phyloP scores from a whole-genome alignment of 2,113 vertebrate species.

The Pelecanus crispus region DNA sequence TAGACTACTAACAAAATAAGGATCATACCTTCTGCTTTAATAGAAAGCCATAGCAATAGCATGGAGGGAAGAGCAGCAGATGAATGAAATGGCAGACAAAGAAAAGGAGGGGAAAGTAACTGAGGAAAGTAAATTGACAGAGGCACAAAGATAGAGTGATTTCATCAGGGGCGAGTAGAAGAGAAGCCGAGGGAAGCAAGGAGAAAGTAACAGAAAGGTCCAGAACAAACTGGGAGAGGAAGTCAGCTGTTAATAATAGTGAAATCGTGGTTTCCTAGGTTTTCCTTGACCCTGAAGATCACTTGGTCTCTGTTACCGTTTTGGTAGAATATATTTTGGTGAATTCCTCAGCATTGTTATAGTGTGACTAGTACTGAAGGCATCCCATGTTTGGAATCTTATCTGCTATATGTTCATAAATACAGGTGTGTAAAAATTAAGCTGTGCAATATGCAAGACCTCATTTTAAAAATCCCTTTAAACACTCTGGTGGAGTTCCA shows the following conservation, averaged over 20 bases:
- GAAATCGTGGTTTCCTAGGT: not conserved
- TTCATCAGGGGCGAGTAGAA: not conserved
- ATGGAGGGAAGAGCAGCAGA: not conserved
- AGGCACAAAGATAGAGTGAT: not conserved
- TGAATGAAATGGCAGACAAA: not conserved
- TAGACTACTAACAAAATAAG: not conserved
- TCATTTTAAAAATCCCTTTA: not conserved
- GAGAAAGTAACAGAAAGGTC: not conserved
- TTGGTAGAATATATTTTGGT: not conserved
- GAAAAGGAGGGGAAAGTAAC: not conserved
- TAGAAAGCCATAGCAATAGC: not conserved
- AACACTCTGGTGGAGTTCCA: not conserved
- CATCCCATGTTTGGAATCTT: not conserved
- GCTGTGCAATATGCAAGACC: not conserved
- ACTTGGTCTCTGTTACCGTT: not conserved
- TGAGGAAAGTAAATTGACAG: not conserved
- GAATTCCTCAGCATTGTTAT: not conserved
- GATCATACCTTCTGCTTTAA: not conserved
- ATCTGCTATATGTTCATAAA: not conserved
- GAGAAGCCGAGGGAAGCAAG: not conserved
- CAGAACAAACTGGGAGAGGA: not conserved
- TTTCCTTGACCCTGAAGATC: not conserved
- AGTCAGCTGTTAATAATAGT: not conserved
- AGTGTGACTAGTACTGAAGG: not conserved
- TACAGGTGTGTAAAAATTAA: not conserved